Evolutionary conservation across 2,113 vertebrate genomes (phyloP).

Genomic region (Paratilapia polleni): DNA sequence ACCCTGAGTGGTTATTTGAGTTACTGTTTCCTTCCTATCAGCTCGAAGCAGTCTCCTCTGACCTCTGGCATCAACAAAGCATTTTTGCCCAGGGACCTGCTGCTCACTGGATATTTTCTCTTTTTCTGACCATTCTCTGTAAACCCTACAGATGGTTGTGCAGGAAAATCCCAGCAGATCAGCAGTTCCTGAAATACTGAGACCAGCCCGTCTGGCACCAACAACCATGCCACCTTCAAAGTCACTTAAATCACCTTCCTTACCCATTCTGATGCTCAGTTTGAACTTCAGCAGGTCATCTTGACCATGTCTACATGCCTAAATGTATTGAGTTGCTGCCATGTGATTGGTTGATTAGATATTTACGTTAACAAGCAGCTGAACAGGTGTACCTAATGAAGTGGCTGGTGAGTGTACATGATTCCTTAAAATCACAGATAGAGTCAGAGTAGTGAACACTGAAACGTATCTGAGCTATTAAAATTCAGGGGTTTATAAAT

Average conservation of each 20-base stretch:
- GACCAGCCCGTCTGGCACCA: not conserved
- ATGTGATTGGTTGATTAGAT: not conserved
- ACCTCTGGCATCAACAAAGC: slow-evolving; percentile 6
- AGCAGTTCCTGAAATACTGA: not conserved
- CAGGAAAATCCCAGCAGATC: not conserved
- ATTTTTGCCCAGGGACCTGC: not conserved
- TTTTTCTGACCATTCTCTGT: not conserved
- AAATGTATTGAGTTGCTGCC: not conserved
- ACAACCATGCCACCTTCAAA: not conserved
- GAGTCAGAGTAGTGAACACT: not conserved
- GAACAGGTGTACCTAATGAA: not conserved
- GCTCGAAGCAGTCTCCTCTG: not conserved
- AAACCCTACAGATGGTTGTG: not conserved
- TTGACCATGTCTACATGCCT: accelerated
- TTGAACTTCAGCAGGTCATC: not conserved
- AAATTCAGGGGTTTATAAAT: not conserved
- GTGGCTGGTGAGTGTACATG: not conserved
- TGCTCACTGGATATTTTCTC: not conserved
- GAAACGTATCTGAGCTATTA: not conserved
- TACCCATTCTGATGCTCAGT: not conserved
- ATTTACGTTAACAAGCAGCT: not conserved
- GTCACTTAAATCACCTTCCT: not conserved
- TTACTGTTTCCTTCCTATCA: not conserved
- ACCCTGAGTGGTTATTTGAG: not conserved
- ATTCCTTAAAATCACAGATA: not conserved